Conservation (phyloP, 2,888 invertebrate species). For the Hermodice carunculata region DNA sequence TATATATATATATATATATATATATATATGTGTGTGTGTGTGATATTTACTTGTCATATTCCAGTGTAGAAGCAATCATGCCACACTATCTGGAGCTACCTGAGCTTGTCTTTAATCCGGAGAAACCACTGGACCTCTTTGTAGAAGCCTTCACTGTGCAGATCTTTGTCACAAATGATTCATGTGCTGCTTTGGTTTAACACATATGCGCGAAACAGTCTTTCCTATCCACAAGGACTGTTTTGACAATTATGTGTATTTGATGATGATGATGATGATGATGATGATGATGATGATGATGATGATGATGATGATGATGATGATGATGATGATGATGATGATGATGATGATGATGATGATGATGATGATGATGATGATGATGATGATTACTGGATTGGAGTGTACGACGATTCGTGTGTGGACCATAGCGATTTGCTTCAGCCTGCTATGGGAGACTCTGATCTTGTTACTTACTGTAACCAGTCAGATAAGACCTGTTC, state of each 20-base stretch:
- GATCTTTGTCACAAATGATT: too few relatives aligned
- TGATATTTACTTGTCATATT: not conserved
- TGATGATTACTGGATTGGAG: too few relatives aligned
- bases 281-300: conserved; percentile 13
- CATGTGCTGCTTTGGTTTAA: not conserved
- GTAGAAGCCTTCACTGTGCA: too few relatives aligned
- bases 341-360: conserved; percentile 9
- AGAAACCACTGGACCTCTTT: too few relatives aligned
- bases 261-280: conserved; percentile 18
- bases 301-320: not conserved
- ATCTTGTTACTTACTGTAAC: too few relatives aligned
- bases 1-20: not conserved
- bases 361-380: conserved; percentile 2
- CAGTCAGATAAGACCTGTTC: too few relatives aligned
- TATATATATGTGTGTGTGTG: conserved; percentile 1
- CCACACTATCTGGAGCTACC: too few relatives aligned
- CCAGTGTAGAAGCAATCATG: too few relatives aligned
- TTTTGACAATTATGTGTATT: not conserved
- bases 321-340: conserved; percentile 4
- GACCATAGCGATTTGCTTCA: too few relatives aligned
- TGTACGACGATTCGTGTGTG: too few relatives aligned
- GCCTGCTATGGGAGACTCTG: too few relatives aligned
- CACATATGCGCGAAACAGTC: not conserved
- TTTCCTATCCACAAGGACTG: not conserved
- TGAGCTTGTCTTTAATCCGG: too few relatives aligned